A percentile compares a stretch with the other conserved stretches of the same genome.
phyloP scores from a whole-genome alignment of 2,888 invertebrate genomes.

The Diabrotica balteata region DNA sequence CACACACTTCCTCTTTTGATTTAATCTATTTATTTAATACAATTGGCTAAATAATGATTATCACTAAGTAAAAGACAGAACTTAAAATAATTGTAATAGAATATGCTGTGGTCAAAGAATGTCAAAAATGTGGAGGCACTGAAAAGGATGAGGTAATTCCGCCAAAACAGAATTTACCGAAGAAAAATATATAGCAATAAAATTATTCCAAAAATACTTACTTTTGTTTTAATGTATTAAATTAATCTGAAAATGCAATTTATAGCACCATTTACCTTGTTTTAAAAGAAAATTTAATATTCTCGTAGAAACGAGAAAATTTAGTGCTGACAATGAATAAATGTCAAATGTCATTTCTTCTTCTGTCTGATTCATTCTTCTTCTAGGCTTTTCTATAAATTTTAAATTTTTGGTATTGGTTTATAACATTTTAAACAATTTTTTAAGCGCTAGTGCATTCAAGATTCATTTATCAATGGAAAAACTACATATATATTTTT shows the following conservation, averaged over 20 bases:
- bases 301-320: conserved; percentile 29
- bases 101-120: conserved; percentile 16
- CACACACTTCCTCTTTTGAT: no score
- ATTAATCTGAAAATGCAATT: conserved; percentile 19
- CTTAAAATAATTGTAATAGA: neutral
- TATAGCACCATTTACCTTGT: conserved; percentile 40
- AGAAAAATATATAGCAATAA: neutral
- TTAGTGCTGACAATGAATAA: conserved; percentile 21
- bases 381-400: no score
- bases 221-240: conserved; percentile 25
- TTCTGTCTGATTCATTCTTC: no score
- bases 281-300: conserved; percentile 27
- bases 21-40: no score
- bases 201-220: conserved; percentile 27
- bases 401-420: no score
- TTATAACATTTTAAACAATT: no score
- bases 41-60: neutral
- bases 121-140: conserved; percentile 37
- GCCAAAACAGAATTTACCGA: conserved; percentile 4
- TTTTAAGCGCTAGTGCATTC: no score
- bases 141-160: conserved; percentile 26
- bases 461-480: no score
- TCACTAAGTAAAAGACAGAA: no score
- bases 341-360: conserved; percentile 18
- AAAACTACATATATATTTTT: no score